A percentile compares a stretch with the other conserved stretches of the same genome.
Evolutionary conservation across 2,113 vertebrate genomes (phyloP).

Genomic region (Entelurus aequoreus): DNA sequence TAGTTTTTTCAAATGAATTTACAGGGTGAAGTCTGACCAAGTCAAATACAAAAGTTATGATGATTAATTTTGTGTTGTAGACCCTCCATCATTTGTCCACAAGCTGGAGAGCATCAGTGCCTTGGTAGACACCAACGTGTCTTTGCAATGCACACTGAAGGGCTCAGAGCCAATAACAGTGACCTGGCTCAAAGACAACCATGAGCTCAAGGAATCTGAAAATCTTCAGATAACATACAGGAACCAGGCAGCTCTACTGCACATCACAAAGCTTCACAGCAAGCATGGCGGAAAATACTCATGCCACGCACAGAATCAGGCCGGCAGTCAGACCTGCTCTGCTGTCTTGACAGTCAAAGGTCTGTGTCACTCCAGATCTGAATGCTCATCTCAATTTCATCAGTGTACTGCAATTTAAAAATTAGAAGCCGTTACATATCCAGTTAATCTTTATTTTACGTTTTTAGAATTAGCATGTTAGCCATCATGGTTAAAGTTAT

Average conservation of each 20-base stretch:
- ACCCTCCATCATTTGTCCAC: conserved; percentile 87
- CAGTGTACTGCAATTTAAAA: not conserved
- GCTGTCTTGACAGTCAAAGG: conserved; percentile 91
- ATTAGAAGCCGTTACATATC: too few species aligned
- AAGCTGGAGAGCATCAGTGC: conserved; percentile 86
- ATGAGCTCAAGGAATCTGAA: conserved; percentile 86
- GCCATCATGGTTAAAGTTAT: not conserved
- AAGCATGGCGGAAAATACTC: conserved; percentile 89
- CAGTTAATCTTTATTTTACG: too few species aligned
- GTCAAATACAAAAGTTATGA: not conserved
- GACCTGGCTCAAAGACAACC: conserved; percentile 92
- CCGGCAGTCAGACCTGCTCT: conserved; percentile 90
- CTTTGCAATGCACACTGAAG: conserved; percentile 84
- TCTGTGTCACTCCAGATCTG: conserved; percentile 55
- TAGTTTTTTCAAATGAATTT: not conserved
- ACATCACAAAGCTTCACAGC: conserved; percentile 81
- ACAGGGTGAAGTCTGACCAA: not conserved
- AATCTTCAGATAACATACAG: conserved; percentile 86
- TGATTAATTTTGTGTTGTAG: conserved; percentile 60
- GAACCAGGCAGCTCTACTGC: conserved; percentile 81
- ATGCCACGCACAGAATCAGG: conserved; percentile 95
- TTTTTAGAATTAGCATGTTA: not conserved
- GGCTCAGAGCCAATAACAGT: conserved; percentile 87
- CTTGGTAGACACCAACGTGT: conserved; percentile 79
- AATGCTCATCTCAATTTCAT: not conserved